Percentiles rank a stretch among this genome's conserved stretches.
Conservation (phyloP, 2,797 vertebrate genomes). For the Bradypus variegatus region DNA sequence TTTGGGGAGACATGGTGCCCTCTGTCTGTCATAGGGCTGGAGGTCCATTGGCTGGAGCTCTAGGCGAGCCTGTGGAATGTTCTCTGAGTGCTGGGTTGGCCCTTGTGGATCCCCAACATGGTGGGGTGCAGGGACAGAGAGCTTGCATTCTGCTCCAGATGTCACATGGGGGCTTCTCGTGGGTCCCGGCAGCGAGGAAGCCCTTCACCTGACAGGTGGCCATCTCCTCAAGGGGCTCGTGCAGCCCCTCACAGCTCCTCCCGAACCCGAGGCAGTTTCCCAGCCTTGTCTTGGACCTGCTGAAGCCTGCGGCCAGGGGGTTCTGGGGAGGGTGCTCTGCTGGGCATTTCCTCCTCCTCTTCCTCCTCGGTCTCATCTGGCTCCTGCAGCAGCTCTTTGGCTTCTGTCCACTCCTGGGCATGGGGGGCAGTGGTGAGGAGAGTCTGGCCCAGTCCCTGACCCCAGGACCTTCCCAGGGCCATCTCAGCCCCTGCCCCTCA, state of each 20-base stretch:
- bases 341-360: not conserved
- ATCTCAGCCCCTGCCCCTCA: not conserved
- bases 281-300: slow-evolving; percentile 45
- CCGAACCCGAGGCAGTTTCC: slow-evolving; percentile 55
- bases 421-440: not conserved
- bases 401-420: slow-evolving; percentile 85
- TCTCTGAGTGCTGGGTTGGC: not conserved
- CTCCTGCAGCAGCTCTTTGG: slow-evolving; percentile 74
- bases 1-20: not conserved
- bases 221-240: slow-evolving; percentile 35
- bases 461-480: not conserved
- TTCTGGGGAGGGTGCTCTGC: slow-evolving; percentile 58
- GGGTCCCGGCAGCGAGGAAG: not conserved
- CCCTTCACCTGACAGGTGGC: slow-evolving; percentile 10
- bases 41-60: not conserved
- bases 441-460: not conserved
- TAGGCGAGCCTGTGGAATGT: not conserved
- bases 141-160: not conserved
- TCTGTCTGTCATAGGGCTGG: not conserved
- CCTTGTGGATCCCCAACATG: not conserved
- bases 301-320: slow-evolving; percentile 41
- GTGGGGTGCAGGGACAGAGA: not conserved
- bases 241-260: slow-evolving; percentile 71
- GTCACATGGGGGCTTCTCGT: not conserved
- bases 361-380: slow-evolving; percentile 31